Base-by-base conservation (phyloP, 1,140 invertebrate genomes). In the Plectrocnemia conspersa region DNA sequence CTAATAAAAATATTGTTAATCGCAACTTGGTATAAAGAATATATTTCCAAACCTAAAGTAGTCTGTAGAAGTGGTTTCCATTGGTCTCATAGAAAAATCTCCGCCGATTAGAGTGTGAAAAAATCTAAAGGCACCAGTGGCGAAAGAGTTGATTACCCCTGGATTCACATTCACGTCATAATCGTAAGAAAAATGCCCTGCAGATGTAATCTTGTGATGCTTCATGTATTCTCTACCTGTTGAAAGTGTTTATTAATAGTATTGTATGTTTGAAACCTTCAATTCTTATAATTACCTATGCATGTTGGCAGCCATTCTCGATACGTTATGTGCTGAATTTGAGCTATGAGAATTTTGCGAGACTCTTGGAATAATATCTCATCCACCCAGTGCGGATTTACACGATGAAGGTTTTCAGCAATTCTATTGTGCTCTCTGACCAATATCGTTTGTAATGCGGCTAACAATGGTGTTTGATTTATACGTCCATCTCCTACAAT, bases 311-410 rank as follows among this genome's bases (percentile, higher is more conserved):
- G 65, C 72, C 77, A 84, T 65, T 86, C 82, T 56, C 79, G 77
- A 64, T 84, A 88, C 0, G 81, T 81, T 24, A 86, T 81, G 56
- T 86, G 86, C 66, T 95, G 92, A 56, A 93, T 82, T 64, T 88
- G 78, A 3, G 91, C 91, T 6, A 85, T 80, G 0, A 93, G 81
- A 24, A 93, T 84, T 59, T 79, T 80, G 54, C 89, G 77, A 0
- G 88, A 74, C 69, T 93, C 90, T 65, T 89, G 83, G 68, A 81
- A 92, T 2, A 90, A 44, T 9, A 70, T 74, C 65, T 91, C 86
- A 64, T 90, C 87, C 44, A 75, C 74, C 88, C 88, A 90, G 15
- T 78, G 62, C 0, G 82, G 79, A 66, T 86, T 86, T 6, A 85
- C 58, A 2, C 64, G 54, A 0, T 68, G 65, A 22, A 88, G 70